Conservation (phyloP, 2,888 invertebrate species). For the Matsumyia berberina region DNA sequence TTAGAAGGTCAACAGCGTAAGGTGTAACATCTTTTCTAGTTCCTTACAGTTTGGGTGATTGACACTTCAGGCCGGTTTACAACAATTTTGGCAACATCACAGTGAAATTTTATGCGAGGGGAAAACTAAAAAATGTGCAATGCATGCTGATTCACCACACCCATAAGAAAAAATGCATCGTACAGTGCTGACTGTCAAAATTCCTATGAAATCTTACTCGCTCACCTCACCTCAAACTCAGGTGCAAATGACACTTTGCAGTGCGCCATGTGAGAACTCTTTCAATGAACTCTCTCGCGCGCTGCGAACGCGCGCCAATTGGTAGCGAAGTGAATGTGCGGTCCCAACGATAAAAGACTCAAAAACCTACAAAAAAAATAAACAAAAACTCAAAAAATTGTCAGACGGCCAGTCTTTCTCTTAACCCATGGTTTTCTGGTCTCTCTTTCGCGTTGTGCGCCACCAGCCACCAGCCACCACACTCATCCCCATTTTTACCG, state of each 20-base stretch:
- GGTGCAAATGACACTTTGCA: slow-evolving; percentile 24
- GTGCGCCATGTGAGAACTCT: slow-evolving; percentile 34
- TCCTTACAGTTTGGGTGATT: slow-evolving; percentile 9
- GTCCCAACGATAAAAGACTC: slow-evolving; percentile 8
- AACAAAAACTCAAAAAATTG: slow-evolving; percentile 48
- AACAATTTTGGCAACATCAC: slow-evolving; percentile 22
- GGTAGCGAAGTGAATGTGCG: slow-evolving; percentile 48
- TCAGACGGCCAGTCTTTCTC: slow-evolving; percentile 63
- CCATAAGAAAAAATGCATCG: slow-evolving; percentile 42
- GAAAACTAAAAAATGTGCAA: slow-evolving; percentile 21
- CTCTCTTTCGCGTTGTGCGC: slow-evolving; percentile 62
- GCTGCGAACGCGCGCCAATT: slow-evolving; percentile 22
- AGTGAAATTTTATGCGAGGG: slow-evolving; percentile 7
- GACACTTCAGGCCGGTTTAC: slow-evolving; percentile 13
- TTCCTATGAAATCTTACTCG: slow-evolving; percentile 9
- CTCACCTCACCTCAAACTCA: slow-evolving; percentile 24
- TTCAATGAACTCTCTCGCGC: slow-evolving; percentile 44
- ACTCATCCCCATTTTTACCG: slow-evolving; percentile 58
- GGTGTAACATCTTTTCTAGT: background rate
- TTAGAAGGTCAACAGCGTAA: slow-evolving; percentile 9
- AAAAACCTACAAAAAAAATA: slow-evolving; percentile 35
- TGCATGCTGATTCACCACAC: slow-evolving; percentile 48
- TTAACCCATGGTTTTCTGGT: slow-evolving; percentile 60
- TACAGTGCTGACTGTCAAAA: slow-evolving; percentile 4
- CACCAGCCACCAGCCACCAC: slow-evolving; percentile 41